Evolutionary conservation across 2,113 vertebrate species (phyloP).

Genomic region (Jacana jacana): DNA sequence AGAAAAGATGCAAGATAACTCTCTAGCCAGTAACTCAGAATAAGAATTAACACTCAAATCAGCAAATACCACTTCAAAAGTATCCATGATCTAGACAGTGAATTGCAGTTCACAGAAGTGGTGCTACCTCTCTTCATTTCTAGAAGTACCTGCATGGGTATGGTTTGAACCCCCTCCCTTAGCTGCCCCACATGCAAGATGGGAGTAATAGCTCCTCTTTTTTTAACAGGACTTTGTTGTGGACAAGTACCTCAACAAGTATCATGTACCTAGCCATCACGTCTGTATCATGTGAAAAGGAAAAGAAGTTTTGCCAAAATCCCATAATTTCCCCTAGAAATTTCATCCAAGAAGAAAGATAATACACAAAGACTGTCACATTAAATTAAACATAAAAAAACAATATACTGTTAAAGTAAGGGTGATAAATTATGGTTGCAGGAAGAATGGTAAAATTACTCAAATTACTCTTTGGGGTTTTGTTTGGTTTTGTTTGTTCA

Average conservation of each 20-base stretch:
- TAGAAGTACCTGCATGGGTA: neutral
- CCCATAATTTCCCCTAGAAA: neutral
- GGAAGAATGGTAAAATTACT: neutral
- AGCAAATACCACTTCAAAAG: neutral
- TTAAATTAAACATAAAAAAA: neutral
- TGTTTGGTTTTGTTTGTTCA: neutral
- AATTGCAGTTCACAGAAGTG: neutral
- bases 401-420: neutral
- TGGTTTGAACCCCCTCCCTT: neutral
- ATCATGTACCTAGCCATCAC: fast-evolving
- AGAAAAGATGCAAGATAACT: neutral
- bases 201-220: neutral
- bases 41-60: neutral
- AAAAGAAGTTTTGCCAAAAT: neutral
- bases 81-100: neutral
- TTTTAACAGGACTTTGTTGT: neutral
- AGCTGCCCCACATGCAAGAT: neutral
- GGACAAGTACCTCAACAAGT: neutral
- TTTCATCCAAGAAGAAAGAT: neutral
- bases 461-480: fast-evolving
- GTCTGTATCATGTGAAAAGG: neutral
- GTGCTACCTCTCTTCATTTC: neutral
- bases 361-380: neutral
- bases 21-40: neutral
- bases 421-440: neutral